Percentiles rank a stretch among this genome's conserved stretches.
Evolutionary conservation across 2,888 invertebrate species (phyloP).

Genomic region (Heliconius sara): DNA sequence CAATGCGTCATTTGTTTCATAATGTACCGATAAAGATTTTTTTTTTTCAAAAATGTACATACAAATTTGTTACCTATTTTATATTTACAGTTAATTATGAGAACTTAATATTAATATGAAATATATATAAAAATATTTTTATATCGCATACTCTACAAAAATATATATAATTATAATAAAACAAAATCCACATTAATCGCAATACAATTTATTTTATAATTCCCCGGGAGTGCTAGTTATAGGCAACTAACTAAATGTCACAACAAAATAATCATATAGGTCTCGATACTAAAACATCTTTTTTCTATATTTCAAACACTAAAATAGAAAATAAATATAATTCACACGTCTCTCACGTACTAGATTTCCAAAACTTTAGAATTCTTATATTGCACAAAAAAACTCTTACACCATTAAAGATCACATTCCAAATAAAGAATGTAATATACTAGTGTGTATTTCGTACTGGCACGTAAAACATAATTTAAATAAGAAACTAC

Average conservation of each 20-base stretch:
- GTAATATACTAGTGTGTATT: slow-evolving; percentile 23
- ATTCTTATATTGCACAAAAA: background rate
- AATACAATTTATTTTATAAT: slow-evolving; percentile 42
- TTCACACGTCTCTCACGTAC: slow-evolving; percentile 33
- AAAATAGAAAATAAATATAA: slow-evolving; percentile 32
- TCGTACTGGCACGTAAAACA: background rate
- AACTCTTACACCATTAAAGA: slow-evolving; percentile 17
- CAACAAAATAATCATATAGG: slow-evolving; percentile 28
- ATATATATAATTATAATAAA: background rate
- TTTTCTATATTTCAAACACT: slow-evolving; percentile 29
- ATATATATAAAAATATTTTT: background rate
- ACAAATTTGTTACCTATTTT: background rate
- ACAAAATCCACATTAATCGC: slow-evolving; percentile 36
- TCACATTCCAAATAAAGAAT: slow-evolving; percentile 36
- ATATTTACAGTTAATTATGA: no score
- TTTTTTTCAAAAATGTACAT: background rate
- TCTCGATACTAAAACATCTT: slow-evolving; percentile 20
- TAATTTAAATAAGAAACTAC: slow-evolving; percentile 8
- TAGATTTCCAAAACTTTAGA: background rate
- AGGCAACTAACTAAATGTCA: slow-evolving; percentile 36
- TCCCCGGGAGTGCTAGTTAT: slow-evolving; percentile 29
- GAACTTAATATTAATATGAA: background rate
- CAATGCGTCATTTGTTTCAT: no score
- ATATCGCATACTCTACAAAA: background rate
- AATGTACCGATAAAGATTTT: background rate